These are phyloP conservation scores for Melipona beecheii DNA, from an alignment of 2,888 invertebrate genomes.

Conservation along the genomic window DNA sequence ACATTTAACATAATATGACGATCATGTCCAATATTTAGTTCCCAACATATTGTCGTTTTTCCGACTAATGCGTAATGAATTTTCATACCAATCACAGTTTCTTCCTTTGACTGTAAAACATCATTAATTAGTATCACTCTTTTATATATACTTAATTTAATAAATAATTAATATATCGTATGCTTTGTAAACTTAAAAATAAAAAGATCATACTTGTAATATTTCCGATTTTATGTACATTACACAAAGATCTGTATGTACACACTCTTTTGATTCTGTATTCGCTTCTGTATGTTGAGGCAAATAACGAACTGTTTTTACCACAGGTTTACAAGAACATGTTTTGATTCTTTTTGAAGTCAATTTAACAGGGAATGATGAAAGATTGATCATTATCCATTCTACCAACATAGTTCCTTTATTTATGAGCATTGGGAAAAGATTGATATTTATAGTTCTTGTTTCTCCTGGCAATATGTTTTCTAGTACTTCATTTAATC, in stretches of 20 bases:
- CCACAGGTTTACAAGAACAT: constrained; percentile 51
- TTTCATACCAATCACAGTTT: constrained; percentile 74
- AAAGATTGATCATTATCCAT: constrained; percentile 47
- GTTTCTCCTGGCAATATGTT: constrained; percentile 46
- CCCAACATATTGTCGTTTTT: constrained; percentile 79
- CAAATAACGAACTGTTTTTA: constrained; percentile 35
- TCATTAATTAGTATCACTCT: not conserved
- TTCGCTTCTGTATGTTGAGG: constrained; percentile 17
- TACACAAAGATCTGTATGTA: constrained; percentile 55
- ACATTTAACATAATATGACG: constrained; percentile 79
- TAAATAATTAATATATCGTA: not conserved
- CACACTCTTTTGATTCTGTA: constrained; percentile 30
- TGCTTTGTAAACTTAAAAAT: not conserved
- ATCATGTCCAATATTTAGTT: constrained; percentile 78
- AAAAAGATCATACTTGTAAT: constrained; percentile 42
- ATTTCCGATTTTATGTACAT: constrained; percentile 33
- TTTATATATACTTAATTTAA: not conserved
- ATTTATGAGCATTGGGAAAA: constrained; percentile 44
- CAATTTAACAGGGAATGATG: constrained; percentile 35
- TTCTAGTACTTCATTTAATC: constrained; percentile 50
- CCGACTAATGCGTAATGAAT: constrained; percentile 78
- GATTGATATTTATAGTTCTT: constrained; percentile 27
- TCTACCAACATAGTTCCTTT: constrained; percentile 34
- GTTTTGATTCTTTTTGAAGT: constrained; percentile 39
- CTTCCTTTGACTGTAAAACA: constrained; percentile 31